Evolutionary conservation across 2,113 vertebrate species (phyloP), one percentile per base, ranked within the genome.

Genomic region (Tychaedon coryphoeus): DNA sequence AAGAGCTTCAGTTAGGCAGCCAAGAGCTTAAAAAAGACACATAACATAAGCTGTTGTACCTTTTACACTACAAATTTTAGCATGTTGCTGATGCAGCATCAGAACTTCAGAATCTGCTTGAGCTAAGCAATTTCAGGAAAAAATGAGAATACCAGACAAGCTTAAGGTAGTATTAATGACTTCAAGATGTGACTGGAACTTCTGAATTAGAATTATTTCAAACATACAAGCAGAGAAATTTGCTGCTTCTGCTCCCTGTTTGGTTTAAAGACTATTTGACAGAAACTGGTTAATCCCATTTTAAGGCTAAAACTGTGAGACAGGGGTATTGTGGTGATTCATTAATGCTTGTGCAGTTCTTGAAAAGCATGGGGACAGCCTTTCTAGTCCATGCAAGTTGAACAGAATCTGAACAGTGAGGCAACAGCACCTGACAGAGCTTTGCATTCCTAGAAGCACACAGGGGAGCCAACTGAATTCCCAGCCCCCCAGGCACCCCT

Each of bases 151-250:
- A 76, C 20, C 67, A 79, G 75, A 34, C 28, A 34, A 82, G 50
- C 8, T 76, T 90, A 92, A 86, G 74, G 75, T 88, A 82, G 12
- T 19, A 83, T 57, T 88, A 88, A 95, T 61, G 50, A 79, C 20
- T 93, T 95, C 85, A 96, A 93, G 78, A 95, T 93, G 93, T 45
- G 36, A 82, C 33, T 82, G 14, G 14, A 93, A 73, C n/a, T 79
- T 88, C 48, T 82, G 85, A 88, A 50, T 92, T 75, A 72, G 25
- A 92, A 88, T 33, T 9, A 79, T 57, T 53, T 82, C 66, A 57
- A 90, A 81, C n/a, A 38, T 16, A 61, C 4, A 12, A 61, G 54
- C 18, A 34, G n/a, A 90, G 11, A 89, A 88, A 70, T 75, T 61
- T 86, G 36, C n/a, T 65, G 22, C 26, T 82, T 86, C 45, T 90